A percentile compares a stretch with the other conserved stretches of the same genome.
phyloP scores from a whole-genome alignment of 1,140 invertebrate genomes.

The Trichoplusia ni region DNA sequence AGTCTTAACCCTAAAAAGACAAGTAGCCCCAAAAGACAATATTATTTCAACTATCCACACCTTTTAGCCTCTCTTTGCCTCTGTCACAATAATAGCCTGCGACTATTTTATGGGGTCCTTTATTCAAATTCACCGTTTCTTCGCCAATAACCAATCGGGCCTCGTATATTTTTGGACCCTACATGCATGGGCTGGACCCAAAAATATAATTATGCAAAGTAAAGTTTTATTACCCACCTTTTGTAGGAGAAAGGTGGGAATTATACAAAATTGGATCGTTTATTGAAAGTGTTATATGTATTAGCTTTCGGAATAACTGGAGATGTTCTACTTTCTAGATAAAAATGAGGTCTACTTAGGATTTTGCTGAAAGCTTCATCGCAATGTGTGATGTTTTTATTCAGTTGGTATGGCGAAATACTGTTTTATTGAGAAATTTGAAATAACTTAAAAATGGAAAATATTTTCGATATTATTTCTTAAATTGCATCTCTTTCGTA shows the following conservation, averaged over 20 bases:
- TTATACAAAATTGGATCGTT: conserved; percentile 10
- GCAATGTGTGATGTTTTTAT: too few relatives aligned
- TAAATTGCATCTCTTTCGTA: too few relatives aligned
- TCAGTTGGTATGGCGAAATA: too few relatives aligned
- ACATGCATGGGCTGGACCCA: conserved; percentile 43
- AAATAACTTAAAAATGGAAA: too few relatives aligned
- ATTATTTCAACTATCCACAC: conserved; percentile 31
- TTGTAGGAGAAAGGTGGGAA: conserved; percentile 17
- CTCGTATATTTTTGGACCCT: conserved; percentile 56
- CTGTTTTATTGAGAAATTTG: too few relatives aligned
- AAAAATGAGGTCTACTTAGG: too few relatives aligned
- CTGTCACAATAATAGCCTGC: conserved; percentile 61
- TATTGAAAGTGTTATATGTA: conserved; percentile 1
- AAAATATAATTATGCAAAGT: conserved; percentile 40
- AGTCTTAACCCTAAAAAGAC: conserved; percentile 5
- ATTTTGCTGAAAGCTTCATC: too few relatives aligned
- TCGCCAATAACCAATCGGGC: conserved; percentile 66
- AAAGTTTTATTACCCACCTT: conserved; percentile 12
- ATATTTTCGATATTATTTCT: too few relatives aligned
- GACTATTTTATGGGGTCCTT: conserved; percentile 73
- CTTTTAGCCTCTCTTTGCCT: conserved; percentile 41
- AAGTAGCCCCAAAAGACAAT: neutral
- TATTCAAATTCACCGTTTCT: conserved; percentile 74
- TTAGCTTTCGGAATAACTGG: too few relatives aligned
- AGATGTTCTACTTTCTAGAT: too few relatives aligned